Percentiles rank a stretch among this genome's conserved stretches.
phyloP scores from a whole-genome alignment of 2,888 invertebrate genomes.

The Drosophila stalkeri region DNA sequence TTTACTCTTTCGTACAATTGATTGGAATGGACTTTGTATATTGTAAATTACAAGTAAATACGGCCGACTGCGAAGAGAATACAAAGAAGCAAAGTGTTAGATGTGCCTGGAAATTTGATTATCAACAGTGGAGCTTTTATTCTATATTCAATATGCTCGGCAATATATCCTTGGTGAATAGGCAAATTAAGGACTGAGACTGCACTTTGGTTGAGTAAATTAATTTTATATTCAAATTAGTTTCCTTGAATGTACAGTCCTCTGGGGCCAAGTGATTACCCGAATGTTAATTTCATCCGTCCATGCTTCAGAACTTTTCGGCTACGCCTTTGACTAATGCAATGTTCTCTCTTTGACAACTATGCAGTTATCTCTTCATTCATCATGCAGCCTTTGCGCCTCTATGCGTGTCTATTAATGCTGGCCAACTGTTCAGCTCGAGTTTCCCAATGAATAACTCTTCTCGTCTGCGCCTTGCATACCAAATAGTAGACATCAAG shows the following conservation, averaged over 20 bases:
- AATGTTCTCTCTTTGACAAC: constrained; percentile 15
- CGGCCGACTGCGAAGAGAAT: constrained; percentile 16
- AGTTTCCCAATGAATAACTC: constrained; percentile 60
- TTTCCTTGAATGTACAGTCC: constrained; percentile 11
- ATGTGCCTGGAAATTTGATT: constrained; percentile 40
- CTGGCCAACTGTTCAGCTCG: constrained; percentile 35
- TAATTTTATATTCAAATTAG: constrained; percentile 39
- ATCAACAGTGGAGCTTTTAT: constrained; percentile 7
- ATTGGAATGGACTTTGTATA: constrained; percentile 40
- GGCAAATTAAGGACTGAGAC: constrained; percentile 24
- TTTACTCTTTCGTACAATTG: constrained; percentile 46
- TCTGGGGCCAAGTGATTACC: constrained; percentile 20
- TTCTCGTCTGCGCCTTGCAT: constrained; percentile 36
- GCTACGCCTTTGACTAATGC: constrained; percentile 1
- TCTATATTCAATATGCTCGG: constrained; percentile 13
- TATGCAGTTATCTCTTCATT: constrained; percentile 40
- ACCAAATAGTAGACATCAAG: constrained; percentile 43
- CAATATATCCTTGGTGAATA: constrained; percentile 5
- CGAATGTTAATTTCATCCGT: constrained; percentile 24
- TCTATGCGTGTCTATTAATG: constrained; percentile 46
- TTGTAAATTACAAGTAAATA: constrained; percentile 34
- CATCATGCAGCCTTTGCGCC: constrained; percentile 28
- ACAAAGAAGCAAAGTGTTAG: constrained; percentile 31
- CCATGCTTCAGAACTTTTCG: constrained; percentile 20
- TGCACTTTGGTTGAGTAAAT: constrained; percentile 22